Conservation (phyloP, 2,888 invertebrate genomes). For the Julus scandinavius region DNA sequence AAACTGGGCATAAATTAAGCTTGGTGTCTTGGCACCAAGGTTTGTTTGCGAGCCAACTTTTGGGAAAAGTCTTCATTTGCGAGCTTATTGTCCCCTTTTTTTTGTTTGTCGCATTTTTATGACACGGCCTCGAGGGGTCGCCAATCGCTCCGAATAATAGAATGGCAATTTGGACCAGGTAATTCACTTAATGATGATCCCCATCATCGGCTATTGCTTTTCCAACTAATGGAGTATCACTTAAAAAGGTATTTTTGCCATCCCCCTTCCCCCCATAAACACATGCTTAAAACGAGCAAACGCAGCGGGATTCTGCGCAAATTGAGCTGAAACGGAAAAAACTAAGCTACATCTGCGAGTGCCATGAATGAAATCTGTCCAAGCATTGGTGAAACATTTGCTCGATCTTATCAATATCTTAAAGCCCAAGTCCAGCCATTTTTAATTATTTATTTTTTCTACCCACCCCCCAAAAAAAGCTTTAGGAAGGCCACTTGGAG, state of each 20-base stretch:
- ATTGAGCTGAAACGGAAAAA: neutral
- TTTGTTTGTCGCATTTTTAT: constrained; percentile 36
- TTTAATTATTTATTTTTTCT: neutral
- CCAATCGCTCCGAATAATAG: constrained; percentile 34
- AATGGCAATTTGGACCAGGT: constrained; percentile 41
- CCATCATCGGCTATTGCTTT: constrained; percentile 31
- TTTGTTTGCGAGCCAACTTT: neutral
- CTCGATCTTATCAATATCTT: no score
- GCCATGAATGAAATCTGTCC: no score
- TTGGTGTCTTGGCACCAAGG: constrained; percentile 42
- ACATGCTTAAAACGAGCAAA: neutral
- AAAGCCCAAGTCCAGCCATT: neutral
- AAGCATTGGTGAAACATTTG: no score
- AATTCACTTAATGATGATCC: constrained; percentile 46
- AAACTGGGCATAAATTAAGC: constrained; percentile 30
- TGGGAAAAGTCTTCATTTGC: constrained; percentile 46
- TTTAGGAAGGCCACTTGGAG: neutral
- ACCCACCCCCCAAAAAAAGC: neutral
- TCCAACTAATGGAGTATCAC: constrained; percentile 31
- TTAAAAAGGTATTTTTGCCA: neutral
- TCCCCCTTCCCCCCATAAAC: neutral
- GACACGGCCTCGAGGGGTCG: constrained; percentile 28
- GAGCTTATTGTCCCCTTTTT: constrained; percentile 30
- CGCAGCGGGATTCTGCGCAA: neutral
- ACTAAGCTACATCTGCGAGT: no score